A percentile compares a stretch with the other conserved stretches of the same genome.
Conservation (phyloP, 2,888 invertebrate genomes). For the Limenitis camilla region DNA sequence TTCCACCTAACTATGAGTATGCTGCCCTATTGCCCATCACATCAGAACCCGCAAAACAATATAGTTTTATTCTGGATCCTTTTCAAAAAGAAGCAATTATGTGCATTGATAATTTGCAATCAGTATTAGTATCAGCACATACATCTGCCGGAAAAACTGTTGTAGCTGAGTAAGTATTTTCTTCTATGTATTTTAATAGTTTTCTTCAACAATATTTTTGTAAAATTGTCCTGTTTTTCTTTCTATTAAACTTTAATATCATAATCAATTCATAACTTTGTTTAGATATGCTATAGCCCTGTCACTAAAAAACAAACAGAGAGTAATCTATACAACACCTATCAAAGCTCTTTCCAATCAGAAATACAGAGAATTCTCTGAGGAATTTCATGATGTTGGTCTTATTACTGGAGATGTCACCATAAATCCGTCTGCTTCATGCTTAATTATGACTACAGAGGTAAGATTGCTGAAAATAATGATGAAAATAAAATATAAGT, state of each 20-base stretch:
- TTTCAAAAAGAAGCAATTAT: slow-evolving; percentile 98
- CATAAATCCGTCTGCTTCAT: slow-evolving; percentile 97
- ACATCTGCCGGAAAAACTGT: slow-evolving; percentile 99
- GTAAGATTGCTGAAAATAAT: slow-evolving; percentile 55
- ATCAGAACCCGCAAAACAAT: slow-evolving; percentile 89
- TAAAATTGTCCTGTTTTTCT: too few species aligned
- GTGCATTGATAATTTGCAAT: slow-evolving; percentile 98
- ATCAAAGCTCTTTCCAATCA: slow-evolving; percentile 99
- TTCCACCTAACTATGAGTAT: slow-evolving; percentile 91
- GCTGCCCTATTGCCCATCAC: slow-evolving; percentile 72
- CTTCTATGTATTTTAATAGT: background rate
- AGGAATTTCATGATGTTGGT: slow-evolving; percentile 98
- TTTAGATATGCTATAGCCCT: slow-evolving; percentile 93
- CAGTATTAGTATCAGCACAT: slow-evolving; percentile 98
- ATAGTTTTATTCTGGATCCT: slow-evolving; percentile 95
- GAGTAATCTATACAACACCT: slow-evolving; percentile 99
- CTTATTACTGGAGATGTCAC: slow-evolving; percentile 99
- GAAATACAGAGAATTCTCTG: slow-evolving; percentile 97
- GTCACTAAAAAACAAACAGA: slow-evolving; percentile 93
- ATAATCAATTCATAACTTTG: background rate
- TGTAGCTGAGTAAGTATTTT: slow-evolving; percentile 90
- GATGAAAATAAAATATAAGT: background rate
- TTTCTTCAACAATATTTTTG: background rate
- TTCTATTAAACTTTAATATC: background rate
- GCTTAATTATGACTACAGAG: slow-evolving; percentile 99